These are phyloP conservation scores for Todiramphus saurophagus DNA, from an alignment of 2,113 vertebrate species.

Conservation along the genomic window DNA sequence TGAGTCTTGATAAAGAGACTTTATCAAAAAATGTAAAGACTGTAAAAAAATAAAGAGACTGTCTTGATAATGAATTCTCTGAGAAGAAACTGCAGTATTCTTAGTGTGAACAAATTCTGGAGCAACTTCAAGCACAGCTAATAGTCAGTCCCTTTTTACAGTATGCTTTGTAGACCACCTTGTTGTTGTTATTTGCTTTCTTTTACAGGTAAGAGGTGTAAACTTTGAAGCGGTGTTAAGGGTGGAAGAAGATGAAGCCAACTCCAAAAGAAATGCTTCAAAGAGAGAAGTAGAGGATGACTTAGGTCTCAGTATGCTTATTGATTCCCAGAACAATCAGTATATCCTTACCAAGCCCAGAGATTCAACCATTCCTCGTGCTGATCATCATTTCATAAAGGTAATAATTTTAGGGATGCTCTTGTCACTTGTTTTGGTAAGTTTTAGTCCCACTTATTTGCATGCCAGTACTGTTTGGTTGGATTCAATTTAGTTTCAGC, in stretches of 20 bases:
- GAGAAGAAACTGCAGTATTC: not conserved
- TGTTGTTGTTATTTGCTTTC: not conserved
- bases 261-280: conserved; percentile 84
- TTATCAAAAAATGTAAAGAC: too few species aligned
- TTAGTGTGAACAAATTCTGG: not conserved
- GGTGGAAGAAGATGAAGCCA: conserved; percentile 92
- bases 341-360: conserved; percentile 95
- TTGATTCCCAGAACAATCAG: conserved; percentile 98
- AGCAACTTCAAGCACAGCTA: not conserved
- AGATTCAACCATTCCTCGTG: conserved; percentile 93
- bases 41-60: too few species aligned
- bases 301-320: conserved; percentile 96
- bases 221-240: conserved; percentile 96
- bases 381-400: conserved; percentile 96
- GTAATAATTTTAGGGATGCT: conserved; percentile 50
- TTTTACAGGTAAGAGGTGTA: conserved; percentile 87
- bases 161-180: not conserved
- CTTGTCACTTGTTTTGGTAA: not conserved
- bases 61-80: not conserved
- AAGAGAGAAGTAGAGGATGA: conserved; percentile 83
- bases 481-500: not conserved
- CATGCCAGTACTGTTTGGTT: not conserved
- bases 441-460: not conserved
- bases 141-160: not conserved
- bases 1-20: not conserved